Conservation (phyloP, 2,113 vertebrate species). For the Axis porcinus region DNA sequence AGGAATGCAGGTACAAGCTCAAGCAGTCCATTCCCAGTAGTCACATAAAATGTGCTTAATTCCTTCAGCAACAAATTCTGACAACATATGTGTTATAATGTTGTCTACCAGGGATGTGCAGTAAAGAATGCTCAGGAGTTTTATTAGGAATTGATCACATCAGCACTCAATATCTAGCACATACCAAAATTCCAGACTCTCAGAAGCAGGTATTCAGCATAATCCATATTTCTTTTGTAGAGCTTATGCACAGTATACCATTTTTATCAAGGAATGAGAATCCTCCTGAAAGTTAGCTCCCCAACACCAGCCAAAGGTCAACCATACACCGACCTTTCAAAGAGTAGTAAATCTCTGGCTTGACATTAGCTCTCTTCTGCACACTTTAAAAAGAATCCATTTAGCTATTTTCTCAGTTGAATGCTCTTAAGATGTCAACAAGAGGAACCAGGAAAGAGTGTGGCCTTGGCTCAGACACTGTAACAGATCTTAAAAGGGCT, state of each 20-base stretch:
- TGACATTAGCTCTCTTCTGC: not conserved
- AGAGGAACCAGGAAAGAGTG: not conserved
- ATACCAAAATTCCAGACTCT: not conserved
- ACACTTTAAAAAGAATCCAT: not conserved
- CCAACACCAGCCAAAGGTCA: not conserved
- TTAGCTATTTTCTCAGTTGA: not conserved
- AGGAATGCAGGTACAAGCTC: not conserved
- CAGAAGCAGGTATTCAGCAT: not conserved
- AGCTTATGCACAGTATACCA: not conserved
- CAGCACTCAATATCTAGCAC: not conserved
- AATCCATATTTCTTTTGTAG: not conserved
- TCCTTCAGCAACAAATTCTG: not conserved
- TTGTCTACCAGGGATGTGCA: not conserved
- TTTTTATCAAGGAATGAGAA: not conserved
- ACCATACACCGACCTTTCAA: not conserved
- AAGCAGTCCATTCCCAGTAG: not conserved
- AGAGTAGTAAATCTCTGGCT: not conserved
- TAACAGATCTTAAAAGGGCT: not conserved
- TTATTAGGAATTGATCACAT: not conserved
- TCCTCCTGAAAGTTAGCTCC: not conserved
- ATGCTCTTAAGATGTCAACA: not conserved
- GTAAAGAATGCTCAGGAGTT: not conserved
- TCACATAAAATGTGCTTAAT: not conserved
- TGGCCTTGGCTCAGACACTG: not conserved
- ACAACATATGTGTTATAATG: not conserved